Percentiles rank a stretch among this genome's conserved stretches.
Evolutionary conservation across 2,888 invertebrate species (phyloP).

Genomic region (Perizoma affinitatum): DNA sequence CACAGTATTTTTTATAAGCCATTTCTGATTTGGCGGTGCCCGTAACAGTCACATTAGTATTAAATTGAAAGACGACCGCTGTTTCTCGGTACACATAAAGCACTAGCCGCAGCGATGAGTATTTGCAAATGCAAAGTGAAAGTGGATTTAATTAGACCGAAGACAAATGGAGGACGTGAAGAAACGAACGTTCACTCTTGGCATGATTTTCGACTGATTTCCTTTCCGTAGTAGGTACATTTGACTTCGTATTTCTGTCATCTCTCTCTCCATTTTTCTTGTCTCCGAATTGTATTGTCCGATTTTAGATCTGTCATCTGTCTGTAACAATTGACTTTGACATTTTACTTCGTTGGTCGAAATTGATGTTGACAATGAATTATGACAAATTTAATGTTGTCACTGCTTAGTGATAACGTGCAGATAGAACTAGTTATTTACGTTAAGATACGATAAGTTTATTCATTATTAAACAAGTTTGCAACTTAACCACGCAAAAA

Average conservation of each 20-base stretch:
- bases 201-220: conserved; percentile 47
- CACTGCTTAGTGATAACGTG: too few species aligned
- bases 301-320: too few species aligned
- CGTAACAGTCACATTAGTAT: conserved; percentile 50
- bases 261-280: background rate
- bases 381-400: too few species aligned
- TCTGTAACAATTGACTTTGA: too few species aligned
- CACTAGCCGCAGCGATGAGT: conserved; percentile 39
- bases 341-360: too few species aligned
- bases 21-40: conserved; percentile 56
- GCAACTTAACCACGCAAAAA: too few species aligned
- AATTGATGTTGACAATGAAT: too few species aligned
- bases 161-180: conserved; percentile 54
- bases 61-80: conserved; percentile 37
- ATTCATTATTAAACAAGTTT: too few species aligned
- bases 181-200: conserved; percentile 55
- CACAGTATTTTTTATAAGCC: conserved; percentile 75
- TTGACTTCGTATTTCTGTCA: background rate
- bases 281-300: too few species aligned
- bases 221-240: background rate
- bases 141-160: conserved; percentile 49
- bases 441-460: too few species aligned
- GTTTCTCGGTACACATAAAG: conserved; percentile 49
- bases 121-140: conserved; percentile 57
- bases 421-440: too few species aligned